These are phyloP conservation scores for Hippoglossus hippoglossus DNA, from an alignment of 2,797 vertebrate species.

Conservation along the genomic window DNA sequence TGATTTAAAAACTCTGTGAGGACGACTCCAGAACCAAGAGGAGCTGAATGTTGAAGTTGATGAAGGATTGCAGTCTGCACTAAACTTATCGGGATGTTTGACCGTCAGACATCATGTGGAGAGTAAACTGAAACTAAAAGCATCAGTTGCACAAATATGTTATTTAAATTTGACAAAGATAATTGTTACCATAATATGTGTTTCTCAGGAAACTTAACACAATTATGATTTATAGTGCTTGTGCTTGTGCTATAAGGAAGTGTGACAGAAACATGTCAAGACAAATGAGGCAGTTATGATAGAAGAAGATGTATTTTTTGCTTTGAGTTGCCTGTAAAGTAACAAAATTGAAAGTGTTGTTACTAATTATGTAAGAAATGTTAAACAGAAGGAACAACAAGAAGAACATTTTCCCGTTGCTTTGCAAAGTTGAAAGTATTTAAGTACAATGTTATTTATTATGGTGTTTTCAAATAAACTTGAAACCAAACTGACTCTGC, in stretches of 20 bases:
- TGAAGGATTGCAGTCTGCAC: slow-evolving; percentile 8
- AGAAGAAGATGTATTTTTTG: background rate
- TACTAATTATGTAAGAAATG: background rate
- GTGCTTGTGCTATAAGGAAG: background rate
- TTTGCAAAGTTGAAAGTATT: slow-evolving; percentile 58
- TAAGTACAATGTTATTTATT: slow-evolving; percentile 66
- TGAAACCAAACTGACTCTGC: slow-evolving; percentile 18
- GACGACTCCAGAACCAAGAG: background rate
- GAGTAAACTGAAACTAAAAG: slow-evolving; percentile 24
- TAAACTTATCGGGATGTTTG: slow-evolving; percentile 9
- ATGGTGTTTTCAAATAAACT: slow-evolving; percentile 58
- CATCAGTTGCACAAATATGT: slow-evolving; percentile 8
- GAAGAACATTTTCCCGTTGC: slow-evolving; percentile 11
- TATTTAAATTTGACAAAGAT: background rate
- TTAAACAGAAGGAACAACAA: slow-evolving; percentile 11
- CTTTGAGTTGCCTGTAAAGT: slow-evolving; percentile 2
- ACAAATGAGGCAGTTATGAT: slow-evolving; percentile 12
- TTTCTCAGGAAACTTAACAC: slow-evolving; percentile 50
- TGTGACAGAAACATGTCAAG: background rate
- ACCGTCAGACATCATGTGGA: slow-evolving; percentile 1
- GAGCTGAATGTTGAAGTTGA: slow-evolving; percentile 1
- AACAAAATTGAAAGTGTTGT: background rate
- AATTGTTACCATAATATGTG: slow-evolving; percentile 29
- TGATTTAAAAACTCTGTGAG: background rate
- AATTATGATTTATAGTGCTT: slow-evolving; percentile 1